Conservation (phyloP, 1,140 invertebrate genomes). For the Apis florea region DNA sequence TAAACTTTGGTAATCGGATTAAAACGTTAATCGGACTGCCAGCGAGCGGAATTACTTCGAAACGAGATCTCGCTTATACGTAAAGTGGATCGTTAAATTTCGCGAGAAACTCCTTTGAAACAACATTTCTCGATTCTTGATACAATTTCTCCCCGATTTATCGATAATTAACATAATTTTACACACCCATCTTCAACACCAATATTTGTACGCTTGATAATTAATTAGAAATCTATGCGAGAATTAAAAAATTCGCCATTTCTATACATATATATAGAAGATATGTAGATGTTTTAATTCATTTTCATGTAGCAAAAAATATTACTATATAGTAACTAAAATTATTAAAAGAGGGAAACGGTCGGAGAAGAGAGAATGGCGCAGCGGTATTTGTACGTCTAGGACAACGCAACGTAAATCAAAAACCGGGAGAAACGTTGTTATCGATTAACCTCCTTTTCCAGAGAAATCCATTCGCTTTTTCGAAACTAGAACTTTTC, state of each 20-base stretch:
- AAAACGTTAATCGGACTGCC: slow-evolving; percentile 52
- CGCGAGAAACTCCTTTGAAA: slow-evolving; percentile 1
- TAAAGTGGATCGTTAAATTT: slow-evolving; percentile 47
- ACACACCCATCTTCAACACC: too few relatives aligned
- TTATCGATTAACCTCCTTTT: slow-evolving; percentile 43
- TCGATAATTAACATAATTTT: slow-evolving; percentile 29
- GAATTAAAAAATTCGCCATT: slow-evolving; percentile 33
- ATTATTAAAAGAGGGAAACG: neutral
- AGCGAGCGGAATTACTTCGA: slow-evolving; percentile 39
- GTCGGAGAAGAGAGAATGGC: neutral
- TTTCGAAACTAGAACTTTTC: neutral
- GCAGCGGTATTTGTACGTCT: neutral
- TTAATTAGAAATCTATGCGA: slow-evolving; percentile 30
- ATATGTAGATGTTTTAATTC: neutral
- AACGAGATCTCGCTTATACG: slow-evolving; percentile 33
- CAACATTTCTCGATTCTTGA: slow-evolving; percentile 5
- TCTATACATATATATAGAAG: neutral
- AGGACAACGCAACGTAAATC: neutral
- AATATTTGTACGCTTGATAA: slow-evolving; percentile 37
- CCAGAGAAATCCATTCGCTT: slow-evolving; percentile 13
- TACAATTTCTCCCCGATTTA: neutral
- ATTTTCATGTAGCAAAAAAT: too few relatives aligned
- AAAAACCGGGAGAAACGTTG: slow-evolving; percentile 11
- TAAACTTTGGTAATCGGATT: slow-evolving; percentile 53
- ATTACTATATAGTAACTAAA: too few relatives aligned